Evolutionary conservation across 35 echinoderm and acorn worm genomes (phyloP).

Genomic region (Heliocidaris erythrogramma): DNA sequence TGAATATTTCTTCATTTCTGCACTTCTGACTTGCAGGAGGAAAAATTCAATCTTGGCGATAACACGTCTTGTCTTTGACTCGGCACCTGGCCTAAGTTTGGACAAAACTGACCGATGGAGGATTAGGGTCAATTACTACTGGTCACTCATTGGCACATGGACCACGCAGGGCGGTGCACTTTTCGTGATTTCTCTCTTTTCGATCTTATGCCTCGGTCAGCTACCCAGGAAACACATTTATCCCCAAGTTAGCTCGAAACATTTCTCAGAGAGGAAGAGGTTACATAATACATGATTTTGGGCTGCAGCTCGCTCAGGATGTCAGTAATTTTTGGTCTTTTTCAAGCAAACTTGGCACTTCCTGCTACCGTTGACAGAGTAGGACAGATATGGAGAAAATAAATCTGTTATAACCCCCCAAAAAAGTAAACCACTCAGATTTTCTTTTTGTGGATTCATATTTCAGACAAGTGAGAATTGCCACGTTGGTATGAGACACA

Average conservation of each 20-base stretch:
- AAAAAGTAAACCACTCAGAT: background rate
- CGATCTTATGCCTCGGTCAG: background rate
- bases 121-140: constrained; percentile 25
- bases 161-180: constrained; percentile 38
- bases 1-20: background rate
- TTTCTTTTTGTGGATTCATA: background rate
- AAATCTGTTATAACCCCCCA: background rate
- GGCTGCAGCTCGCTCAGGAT: background rate
- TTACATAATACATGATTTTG: constrained; percentile 51
- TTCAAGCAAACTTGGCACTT: constrained; percentile 53
- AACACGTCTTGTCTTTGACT: background rate
- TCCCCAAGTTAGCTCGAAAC: constrained; percentile 41
- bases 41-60: background rate
- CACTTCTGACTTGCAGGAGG: background rate
- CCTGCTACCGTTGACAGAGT: constrained; percentile 30
- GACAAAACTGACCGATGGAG: constrained; percentile 20
- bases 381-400: constrained; percentile 35
- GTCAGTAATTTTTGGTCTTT: constrained; percentile 51
- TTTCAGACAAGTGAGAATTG: background rate
- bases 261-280: background rate
- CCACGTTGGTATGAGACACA: background rate
- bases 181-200: constrained; percentile 1
- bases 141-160: constrained; percentile 43
- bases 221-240: constrained; percentile 42
- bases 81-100: constrained; percentile 38